Base-by-base conservation (phyloP, 2,113 vertebrate species). In the Tonatia bakeri region DNA sequence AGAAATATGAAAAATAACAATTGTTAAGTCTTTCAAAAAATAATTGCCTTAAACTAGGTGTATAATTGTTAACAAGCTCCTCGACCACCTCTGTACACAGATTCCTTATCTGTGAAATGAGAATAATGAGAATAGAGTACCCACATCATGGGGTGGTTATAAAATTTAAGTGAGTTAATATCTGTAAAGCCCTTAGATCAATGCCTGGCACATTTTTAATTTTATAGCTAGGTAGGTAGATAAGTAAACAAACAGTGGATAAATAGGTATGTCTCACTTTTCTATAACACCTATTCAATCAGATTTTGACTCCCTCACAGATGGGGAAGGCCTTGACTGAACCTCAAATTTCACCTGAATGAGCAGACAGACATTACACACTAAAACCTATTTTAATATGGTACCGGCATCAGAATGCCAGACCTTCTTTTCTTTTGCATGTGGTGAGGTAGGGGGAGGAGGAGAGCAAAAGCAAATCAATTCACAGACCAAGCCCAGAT, bases 401-500 rank as follows among this genome's bases (percentile, higher is more conserved):
- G 24, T 13, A 67, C n/a, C 16, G 40, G 38, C 50, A 24, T 22
- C 65, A 81, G 82, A 85, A 72, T 47, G 47, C 61, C 77, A 88
- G 19, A 9, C 2, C 50, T 86, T 28, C 61, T 67, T 75, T 38
- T 24, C 31, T 73, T 81, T 6, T 54, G 7, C 36, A 59, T 28
- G 77, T 61, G 61, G 67, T 43, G 26, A 73, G 19, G 10, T 50
- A 22, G 36, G 12, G 7, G 36, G 36, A 86, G 31, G 31, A 56
- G n/a, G 19, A 75, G n/a, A 92, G n/a, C 33, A 45, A 26, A 89
- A n/a, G 38, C 22, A 80, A 76, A 59, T 1, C 2, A 43, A 70
- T 31, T 87, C 90, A 82, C 61, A 92, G 94, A 93, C 89, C 96
- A 96, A 96, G 95, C 87, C 90, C 94, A 94, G 95, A 96, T 97